phyloP scores from a whole-genome alignment of 2,797 vertebrate species.

The Phrynocephalus vlangalii region DNA sequence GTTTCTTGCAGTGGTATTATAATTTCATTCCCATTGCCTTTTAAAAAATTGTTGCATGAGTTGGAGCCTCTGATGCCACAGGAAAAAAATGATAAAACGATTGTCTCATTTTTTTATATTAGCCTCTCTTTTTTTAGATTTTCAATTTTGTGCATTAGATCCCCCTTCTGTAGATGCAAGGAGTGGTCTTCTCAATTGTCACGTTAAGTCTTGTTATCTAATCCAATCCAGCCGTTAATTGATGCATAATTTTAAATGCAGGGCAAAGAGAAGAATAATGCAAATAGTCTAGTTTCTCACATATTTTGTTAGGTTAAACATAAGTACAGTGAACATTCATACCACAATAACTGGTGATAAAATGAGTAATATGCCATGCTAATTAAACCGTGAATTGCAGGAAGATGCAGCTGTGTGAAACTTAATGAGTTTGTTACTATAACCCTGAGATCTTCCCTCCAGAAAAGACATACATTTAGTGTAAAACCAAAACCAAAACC shows the following conservation, averaged over 20 bases:
- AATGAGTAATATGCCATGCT: neutral
- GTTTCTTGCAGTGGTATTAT: too few relatives aligned
- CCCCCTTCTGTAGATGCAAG: neutral
- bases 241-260: neutral
- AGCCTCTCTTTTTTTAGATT: neutral
- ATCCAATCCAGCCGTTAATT: neutral
- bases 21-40: too few relatives aligned
- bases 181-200: neutral
- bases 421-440: neutral
- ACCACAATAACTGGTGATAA: neutral
- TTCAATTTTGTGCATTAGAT: neutral
- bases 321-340: neutral
- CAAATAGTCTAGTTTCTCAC: neutral
- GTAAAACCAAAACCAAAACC: neutral
- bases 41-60: too few relatives aligned
- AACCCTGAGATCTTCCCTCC: neutral
- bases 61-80: too few relatives aligned
- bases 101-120: neutral
- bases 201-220: neutral
- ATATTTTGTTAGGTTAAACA: neutral
- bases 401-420: neutral
- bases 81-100: too few relatives aligned
- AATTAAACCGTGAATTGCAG: neutral
- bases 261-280: neutral
- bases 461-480: neutral